Conservation (phyloP, 1,140 invertebrate species). For the Chionoecetes opilio region DNA sequence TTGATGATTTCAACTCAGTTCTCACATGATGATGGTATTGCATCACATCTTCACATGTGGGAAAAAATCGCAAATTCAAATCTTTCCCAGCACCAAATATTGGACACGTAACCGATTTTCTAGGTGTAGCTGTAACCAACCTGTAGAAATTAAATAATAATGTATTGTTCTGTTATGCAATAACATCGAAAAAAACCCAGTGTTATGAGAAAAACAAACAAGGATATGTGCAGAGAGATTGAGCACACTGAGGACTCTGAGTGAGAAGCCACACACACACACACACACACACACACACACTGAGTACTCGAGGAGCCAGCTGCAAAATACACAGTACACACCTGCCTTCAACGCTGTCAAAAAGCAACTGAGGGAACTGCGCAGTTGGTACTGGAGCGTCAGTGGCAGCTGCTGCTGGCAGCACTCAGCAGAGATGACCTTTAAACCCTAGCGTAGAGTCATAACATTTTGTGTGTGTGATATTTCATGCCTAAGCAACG, state of each 20-base stretch:
- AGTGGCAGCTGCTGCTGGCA: no score
- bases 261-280: no score
- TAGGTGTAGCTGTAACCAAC: neutral
- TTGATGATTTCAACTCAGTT: constrained; percentile 36
- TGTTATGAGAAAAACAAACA: neutral
- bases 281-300: constrained; percentile 6
- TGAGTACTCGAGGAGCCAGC: neutral
- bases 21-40: constrained; percentile 27
- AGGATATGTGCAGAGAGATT: neutral
- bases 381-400: no score
- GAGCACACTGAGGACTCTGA: neutral
- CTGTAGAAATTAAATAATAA: neutral
- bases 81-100: constrained; percentile 45
- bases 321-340: no score
- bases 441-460: no score
- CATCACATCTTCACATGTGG: constrained; percentile 14
- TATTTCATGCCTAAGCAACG: no score
- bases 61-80: constrained; percentile 4
- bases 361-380: neutral
- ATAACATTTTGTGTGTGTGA: no score
- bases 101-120: constrained; percentile 5
- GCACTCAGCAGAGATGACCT: no score
- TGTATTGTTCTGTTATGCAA: neutral
- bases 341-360: no score
- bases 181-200: neutral